Percentiles rank a stretch among this genome's conserved stretches.
phyloP scores from a whole-genome alignment of 2,888 invertebrate species.

The Aethes cnicana region DNA sequence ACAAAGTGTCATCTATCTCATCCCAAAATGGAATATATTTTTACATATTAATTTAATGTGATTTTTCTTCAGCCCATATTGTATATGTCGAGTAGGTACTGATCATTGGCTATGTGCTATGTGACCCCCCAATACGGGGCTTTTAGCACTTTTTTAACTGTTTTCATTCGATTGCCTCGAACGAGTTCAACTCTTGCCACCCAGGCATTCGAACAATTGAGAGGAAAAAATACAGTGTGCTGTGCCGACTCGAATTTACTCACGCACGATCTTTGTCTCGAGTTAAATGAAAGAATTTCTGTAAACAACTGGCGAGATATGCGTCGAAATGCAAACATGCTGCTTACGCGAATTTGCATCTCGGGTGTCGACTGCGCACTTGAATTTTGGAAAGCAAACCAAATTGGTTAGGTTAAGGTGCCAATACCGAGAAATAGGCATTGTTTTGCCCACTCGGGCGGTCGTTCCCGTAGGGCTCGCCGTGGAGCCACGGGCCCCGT shows the following conservation, averaged over 20 bases:
- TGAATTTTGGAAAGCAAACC: too few species aligned
- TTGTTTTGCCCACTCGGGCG: conserved; percentile 12
- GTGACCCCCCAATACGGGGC: not conserved
- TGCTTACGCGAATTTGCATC: conserved; percentile 35
- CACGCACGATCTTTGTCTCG: conserved; percentile 39
- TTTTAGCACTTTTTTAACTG: conserved; percentile 16
- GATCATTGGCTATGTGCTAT: not conserved
- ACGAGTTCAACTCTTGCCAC: conserved; percentile 2
- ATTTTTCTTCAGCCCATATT: not conserved
- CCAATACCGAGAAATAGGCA: conserved; percentile 18
- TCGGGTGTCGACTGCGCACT: not conserved
- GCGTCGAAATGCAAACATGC: conserved; percentile 38
- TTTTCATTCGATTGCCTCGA: conserved; percentile 19
- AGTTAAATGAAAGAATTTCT: conserved; percentile 40
- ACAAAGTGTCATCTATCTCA: too few species aligned
- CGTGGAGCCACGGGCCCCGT: conserved; percentile 37
- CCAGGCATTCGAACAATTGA: conserved; percentile 26
- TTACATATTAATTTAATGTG: too few species aligned
- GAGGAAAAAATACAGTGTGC: conserved; percentile 21
- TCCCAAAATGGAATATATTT: too few species aligned
- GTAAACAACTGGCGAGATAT: conserved; percentile 35
- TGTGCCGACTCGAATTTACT: conserved; percentile 20
- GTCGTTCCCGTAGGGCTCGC: conserved; percentile 29
- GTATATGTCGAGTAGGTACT: not conserved
- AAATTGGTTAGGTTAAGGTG: too few species aligned